Evolutionary conservation across 2,797 vertebrate genomes (phyloP), one percentile per base, ranked within the genome.

Genomic region (Limosa lapponica): DNA sequence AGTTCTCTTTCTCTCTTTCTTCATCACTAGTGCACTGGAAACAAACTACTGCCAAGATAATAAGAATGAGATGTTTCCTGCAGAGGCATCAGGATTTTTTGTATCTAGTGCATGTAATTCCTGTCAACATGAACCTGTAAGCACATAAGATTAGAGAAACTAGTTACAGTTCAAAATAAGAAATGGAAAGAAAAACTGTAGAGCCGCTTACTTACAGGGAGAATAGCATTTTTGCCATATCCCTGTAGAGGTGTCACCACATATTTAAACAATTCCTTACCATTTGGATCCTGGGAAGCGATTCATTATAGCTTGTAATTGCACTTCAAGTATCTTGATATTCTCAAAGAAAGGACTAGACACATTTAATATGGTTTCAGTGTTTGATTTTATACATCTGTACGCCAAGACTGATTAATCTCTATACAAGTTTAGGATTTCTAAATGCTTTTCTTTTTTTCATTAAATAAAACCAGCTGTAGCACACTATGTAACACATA

Each of bases 181-280:
- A 65, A 80, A 81, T 23, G 13, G 12, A 52, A 75, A 59, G 10
- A 22, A 86, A 39, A 48, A 37, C 2, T 20, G 4, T 54, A 22
- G 20, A 59, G 8, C 28, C 61, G 15, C 2, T 62, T 5, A 41
- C 7, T 52, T 74, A 37, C 1, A 18, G 48, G 18, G 46, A 70
- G 4, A 83, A 20, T 2, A 51, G 1, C 11, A 48, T 73, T 83
- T 87, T 74, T 74, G 17, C 24, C 19, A 49, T 7, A 34, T 43
- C 1, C 27, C 4, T 66, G 16, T 51, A 19, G 9, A 4, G 10
- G 7, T 25, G 23, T 51, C 20, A 20, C 30, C 6, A 8, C 0
- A 0, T 46, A 62, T 62, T 58, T 87, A 78, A 84, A 25, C 2
- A 48, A 17, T 19, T 84, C 13, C 16, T 81, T 48, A 32, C 1